phyloP scores from a whole-genome alignment of 2,888 invertebrate genomes.

The Stenodera caucasica region DNA sequence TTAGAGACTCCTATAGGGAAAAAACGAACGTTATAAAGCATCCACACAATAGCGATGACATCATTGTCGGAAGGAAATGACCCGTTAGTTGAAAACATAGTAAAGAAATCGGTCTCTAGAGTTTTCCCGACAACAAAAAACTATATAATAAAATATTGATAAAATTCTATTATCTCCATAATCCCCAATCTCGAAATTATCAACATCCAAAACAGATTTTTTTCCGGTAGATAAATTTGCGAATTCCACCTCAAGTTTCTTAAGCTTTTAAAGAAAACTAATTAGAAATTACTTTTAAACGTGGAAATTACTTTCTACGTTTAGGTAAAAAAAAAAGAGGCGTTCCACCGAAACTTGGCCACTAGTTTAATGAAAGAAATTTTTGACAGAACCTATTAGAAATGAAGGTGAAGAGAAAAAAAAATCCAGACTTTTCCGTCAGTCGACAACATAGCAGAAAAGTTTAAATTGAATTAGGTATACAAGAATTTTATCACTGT shows the following conservation, averaged over 20 bases:
- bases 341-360: constrained; percentile 1
- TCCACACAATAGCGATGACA: constrained; percentile 12
- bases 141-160: not conserved
- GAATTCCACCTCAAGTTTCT: too few species aligned
- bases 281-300: constrained; percentile 21
- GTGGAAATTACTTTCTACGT: not conserved
- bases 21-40: constrained; percentile 15
- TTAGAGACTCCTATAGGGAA: not conserved
- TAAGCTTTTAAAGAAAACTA: constrained; percentile 16
- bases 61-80: constrained; percentile 16
- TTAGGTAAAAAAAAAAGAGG: not conserved
- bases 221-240: too few species aligned
- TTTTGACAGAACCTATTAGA: constrained; percentile 29
- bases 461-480: constrained; percentile 19
- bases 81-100: constrained; percentile 16
- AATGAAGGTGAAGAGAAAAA: constrained; percentile 6
- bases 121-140: not conserved
- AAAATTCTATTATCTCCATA: not conserved
- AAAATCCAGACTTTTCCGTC: constrained; percentile 7
- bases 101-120: constrained; percentile 7
- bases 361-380: constrained; percentile 36
- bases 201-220: too few species aligned
- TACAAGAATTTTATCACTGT: not conserved
- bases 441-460: not conserved
- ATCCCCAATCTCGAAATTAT: too few species aligned